Percentiles rank a stretch among this genome's conserved stretches.
These are phyloP conservation scores for Lithophane leautieri DNA, from an alignment of 2,888 invertebrate genomes.

Conservation along the genomic window DNA sequence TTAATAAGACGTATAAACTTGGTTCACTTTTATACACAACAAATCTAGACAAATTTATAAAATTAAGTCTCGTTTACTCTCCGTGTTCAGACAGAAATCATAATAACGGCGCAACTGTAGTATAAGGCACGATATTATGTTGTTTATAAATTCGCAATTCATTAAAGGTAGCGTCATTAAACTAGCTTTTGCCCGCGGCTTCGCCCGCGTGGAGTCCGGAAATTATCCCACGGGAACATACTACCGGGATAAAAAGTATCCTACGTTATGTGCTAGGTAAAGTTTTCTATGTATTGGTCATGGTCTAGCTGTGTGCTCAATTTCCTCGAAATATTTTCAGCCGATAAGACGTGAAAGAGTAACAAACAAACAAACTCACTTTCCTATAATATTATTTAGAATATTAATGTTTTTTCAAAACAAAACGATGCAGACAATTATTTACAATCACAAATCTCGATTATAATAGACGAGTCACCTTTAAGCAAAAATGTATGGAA, in stretches of 20 bases:
- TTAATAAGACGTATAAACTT: not conserved
- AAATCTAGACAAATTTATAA: not conserved
- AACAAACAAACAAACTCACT: no score
- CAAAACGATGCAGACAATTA: conserved; percentile 6
- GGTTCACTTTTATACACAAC: not conserved
- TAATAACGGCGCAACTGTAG: not conserved
- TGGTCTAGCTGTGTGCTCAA: no score
- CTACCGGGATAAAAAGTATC: not conserved
- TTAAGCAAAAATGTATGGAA: not conserved
- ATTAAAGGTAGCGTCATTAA: no score
- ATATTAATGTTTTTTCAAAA: conserved; percentile 11
- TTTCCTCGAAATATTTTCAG: no score
- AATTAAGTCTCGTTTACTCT: not conserved
- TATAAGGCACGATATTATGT: not conserved
- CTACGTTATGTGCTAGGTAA: no score
- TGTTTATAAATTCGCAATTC: not conserved
- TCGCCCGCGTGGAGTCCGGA: no score
- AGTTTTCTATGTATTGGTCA: no score
- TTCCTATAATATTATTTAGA: no score
- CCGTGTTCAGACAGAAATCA: not conserved
- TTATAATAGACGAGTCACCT: not conserved
- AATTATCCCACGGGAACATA: no score
- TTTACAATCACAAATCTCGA: not conserved
- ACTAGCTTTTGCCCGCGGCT: no score
- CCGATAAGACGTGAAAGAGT: no score